Base-by-base conservation (phyloP, 2,888 invertebrate species). In the Graphium colonna region DNA sequence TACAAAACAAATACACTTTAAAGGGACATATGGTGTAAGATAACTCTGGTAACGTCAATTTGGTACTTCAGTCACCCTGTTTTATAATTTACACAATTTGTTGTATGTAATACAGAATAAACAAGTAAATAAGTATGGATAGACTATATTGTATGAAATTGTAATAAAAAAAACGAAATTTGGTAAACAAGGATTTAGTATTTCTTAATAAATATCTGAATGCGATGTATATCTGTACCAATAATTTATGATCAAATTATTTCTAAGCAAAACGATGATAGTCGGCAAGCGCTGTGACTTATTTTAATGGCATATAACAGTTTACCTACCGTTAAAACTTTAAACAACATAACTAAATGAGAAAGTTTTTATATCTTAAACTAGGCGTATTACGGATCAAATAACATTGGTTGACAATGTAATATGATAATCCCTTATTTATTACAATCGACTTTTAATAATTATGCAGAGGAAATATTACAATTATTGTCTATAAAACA, bases 11-110 rank as follows among this genome's bases (percentile, higher is more conserved):
- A 54, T 42, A 56, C 38, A 48, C 26, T 48, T 46, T 49, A 44
- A 26, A 40, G 41, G 13, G 52, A 39, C 46, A 36, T 46, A 47
- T 33, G 26, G 36, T 45, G 36, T 36, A 43, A 12, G 54, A 52
- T 45, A 47, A 33, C 21, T 55, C 51, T 68, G 69, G 70, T 70
- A 69, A 69, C 70, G 60, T 61, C 55, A 57, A 61, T 68, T 79
- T 79, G 80, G 77, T 69, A 73, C 71, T 68, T 62, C 61, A 60
- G 68, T 65, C 65, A 70, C 67, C 65, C 47, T 67, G 64, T 63
- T 55, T 58, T 61, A 61, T 53, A 60, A n/a, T n/a, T n/a, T n/a
- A n/a, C n/a, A n/a, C n/a, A n/a, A n/a, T n/a, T n/a, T n/a, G n/a
- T n/a, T n/a, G n/a, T n/a, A n/a, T n/a, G n/a, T n/a, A n/a, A n/a